phyloP scores from a whole-genome alignment of 1,140 invertebrate species.

The Hycleus phaleratus region DNA sequence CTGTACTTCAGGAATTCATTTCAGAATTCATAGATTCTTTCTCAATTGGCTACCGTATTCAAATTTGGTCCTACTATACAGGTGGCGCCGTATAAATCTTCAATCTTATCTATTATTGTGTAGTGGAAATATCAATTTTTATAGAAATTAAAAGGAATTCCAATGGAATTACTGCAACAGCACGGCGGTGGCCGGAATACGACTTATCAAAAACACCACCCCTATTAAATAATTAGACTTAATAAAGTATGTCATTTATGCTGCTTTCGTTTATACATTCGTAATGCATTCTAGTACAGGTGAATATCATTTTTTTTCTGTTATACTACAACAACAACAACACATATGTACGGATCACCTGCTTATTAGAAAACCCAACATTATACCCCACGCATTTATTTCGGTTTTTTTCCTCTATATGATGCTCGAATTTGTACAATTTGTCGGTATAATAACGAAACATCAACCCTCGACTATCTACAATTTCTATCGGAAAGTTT shows the following conservation, averaged over 20 bases:
- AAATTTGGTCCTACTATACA: too few relatives aligned
- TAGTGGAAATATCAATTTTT: neutral
- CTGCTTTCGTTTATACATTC: neutral
- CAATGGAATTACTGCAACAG: neutral
- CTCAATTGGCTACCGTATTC: too few relatives aligned
- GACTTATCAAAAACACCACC: neutral
- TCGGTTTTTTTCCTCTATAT: neutral
- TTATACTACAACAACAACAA: neutral
- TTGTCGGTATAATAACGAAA: slow-evolving; percentile 13
- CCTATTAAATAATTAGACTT: neutral
- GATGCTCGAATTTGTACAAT: slow-evolving; percentile 4
- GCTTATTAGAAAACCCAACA: neutral
- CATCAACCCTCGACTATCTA: neutral
- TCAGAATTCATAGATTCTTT: too few relatives aligned
- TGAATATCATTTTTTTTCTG: neutral
- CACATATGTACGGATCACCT: neutral
- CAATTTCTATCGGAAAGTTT: neutral
- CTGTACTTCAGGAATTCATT: too few relatives aligned
- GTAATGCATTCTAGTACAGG: neutral
- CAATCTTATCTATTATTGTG: too few relatives aligned
- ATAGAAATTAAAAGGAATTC: neutral
- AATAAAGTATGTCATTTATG: neutral
- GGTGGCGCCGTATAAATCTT: too few relatives aligned
- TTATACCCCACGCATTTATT: neutral
- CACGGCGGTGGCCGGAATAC: neutral